phyloP scores from a whole-genome alignment of 2,797 vertebrate species.

The Acomys russatus region DNA sequence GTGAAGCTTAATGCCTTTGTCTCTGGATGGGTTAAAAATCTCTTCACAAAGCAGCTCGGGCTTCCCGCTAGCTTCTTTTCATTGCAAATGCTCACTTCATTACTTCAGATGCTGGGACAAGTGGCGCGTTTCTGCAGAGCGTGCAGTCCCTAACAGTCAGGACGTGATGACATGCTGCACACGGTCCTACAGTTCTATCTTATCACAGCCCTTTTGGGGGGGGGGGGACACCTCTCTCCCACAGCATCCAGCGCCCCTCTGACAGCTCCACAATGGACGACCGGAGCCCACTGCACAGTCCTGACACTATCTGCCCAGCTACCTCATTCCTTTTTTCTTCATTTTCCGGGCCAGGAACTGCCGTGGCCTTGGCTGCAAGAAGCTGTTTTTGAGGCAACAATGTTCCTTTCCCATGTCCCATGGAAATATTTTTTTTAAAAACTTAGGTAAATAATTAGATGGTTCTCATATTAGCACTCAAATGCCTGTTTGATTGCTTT shows the following conservation, averaged over 20 bases:
- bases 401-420: not conserved
- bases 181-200: not conserved
- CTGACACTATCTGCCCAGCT: not conserved
- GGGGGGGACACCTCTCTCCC: not conserved
- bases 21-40: not conserved
- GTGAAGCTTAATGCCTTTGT: not conserved
- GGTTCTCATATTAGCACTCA: constrained; percentile 22
- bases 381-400: constrained; percentile 1
- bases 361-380: constrained; percentile 17
- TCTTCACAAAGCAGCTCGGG: not conserved
- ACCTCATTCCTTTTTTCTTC: not conserved
- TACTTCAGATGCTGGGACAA: not conserved
- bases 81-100: not conserved
- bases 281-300: not conserved
- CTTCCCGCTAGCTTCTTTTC: not conserved
- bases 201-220: not conserved
- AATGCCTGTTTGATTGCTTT: constrained; percentile 43
- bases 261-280: not conserved
- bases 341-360: not conserved
- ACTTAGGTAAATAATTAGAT: not conserved
- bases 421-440: constrained; percentile 19
- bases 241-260: not conserved
- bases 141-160: not conserved
- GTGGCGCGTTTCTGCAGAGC: not conserved
- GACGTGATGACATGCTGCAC: not conserved